Evolutionary conservation across 2,797 vertebrate species (phyloP), one percentile per base, ranked within the genome.

Genomic region (Ptychadena robeensis): DNA sequence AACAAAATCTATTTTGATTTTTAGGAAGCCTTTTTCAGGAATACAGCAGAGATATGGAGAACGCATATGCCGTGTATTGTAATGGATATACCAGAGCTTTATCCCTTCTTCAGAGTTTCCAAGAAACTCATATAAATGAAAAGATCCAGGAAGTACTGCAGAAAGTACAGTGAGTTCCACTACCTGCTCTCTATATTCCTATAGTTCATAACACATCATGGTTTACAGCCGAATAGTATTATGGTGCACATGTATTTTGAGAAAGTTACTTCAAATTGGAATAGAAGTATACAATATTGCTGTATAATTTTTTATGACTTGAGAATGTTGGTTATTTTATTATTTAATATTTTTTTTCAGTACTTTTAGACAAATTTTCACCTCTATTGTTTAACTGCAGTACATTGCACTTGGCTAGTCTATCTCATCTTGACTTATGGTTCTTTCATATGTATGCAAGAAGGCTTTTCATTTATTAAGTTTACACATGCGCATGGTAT

Each of bases 11-110:
- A 5, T 67, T 61, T n/a, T 73, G 2, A 9, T 59, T 64, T 22
- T 14, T 90, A 99, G 98, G 97, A 70, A 64, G 92, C 1, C 86
- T 96, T 0, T 99, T 99, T 91, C 94, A 98, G 82, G 92, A 93
- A 73, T 91, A 96, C 89, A 96, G 94, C 67, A 90, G 94, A 11
- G 95, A 97, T 86, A 93, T 98, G 9, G 96, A 99, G 86, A 89
- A 87, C 0, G 90, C 94, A 11, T 99, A 99, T 83, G 96, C 92
- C 83, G 92, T 95, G 85, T 99, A 98, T 87, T 93, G 98, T 88
- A 89, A 93, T 87, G 93, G 93, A 93, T 98, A 97, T 0, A 94
- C 90, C 57, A 92, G 94, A 2, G 88, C 96, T 1, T 93, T 96
- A 0, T 79, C 89, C 73, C 73, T 97, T 87, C 93, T 98, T 89